Evolutionary conservation across 2,113 vertebrate genomes (phyloP).

Genomic region (Hypocryptadius cinnamomeus): DNA sequence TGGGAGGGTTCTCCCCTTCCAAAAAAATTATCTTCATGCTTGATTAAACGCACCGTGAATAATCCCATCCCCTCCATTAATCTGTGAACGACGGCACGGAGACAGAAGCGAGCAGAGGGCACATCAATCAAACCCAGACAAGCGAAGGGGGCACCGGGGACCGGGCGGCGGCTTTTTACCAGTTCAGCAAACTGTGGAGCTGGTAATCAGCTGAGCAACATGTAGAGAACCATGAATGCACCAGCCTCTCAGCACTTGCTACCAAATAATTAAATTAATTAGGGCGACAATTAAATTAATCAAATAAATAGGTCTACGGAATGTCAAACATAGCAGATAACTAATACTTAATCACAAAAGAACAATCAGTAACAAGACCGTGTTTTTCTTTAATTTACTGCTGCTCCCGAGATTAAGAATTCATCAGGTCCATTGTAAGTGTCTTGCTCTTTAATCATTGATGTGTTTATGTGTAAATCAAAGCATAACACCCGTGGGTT

Average conservation of each 20-base stretch:
- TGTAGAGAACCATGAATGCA: neutral
- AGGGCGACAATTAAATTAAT: slow-evolving; percentile 47
- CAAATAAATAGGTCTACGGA: slow-evolving; percentile 27
- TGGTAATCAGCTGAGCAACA: neutral
- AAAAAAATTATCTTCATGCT: neutral
- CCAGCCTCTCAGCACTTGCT: neutral
- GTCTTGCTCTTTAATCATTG: slow-evolving; percentile 22
- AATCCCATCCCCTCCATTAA: neutral
- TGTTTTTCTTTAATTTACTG: slow-evolving; percentile 1
- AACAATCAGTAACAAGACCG: neutral
- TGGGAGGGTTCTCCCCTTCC: neutral
- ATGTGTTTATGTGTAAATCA: neutral
- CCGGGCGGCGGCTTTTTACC: neutral
- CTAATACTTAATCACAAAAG: slow-evolving; percentile 38
- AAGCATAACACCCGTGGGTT: neutral
- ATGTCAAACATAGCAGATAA: slow-evolving; percentile 11
- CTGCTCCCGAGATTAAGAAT: slow-evolving; percentile 3
- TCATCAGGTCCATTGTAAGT: neutral
- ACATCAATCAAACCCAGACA: neutral
- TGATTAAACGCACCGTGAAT: neutral
- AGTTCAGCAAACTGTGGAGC: neutral
- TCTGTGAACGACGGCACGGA: neutral
- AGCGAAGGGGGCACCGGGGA: neutral
- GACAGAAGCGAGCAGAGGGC: neutral
- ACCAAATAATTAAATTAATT: slow-evolving; percentile 59